Evolutionary conservation across 2,797 vertebrate genomes (phyloP), one percentile per base, ranked within the genome.

Genomic region (Zenarchopterus dispar): DNA sequence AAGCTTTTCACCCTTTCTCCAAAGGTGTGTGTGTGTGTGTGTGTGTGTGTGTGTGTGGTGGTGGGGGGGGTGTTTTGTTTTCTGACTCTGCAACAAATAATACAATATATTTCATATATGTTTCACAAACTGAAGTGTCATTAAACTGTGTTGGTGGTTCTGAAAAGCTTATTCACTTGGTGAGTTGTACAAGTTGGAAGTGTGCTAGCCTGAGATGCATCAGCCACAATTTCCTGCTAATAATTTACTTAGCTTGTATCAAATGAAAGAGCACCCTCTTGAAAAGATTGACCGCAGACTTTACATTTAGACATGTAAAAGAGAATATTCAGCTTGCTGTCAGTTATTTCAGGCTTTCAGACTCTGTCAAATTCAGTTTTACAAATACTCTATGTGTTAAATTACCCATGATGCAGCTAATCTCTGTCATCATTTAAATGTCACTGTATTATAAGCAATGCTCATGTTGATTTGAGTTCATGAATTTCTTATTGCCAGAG

Each of bases 401-500:
- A 68, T 88, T 85, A 84, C 71, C 75, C 78, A 72, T 69, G 69
- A 83, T 83, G 70, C 72, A 73, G 78, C 75, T 84, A 71, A 78
- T 80, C 64, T 56, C 58, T 75, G 67, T 82, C 75, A 86, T 87
- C 46, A 81, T 80, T 85, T 79, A 86, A 88, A 89, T 89, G 80
- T 87, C 80, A 84, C 75, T 81, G 71, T 87, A 89, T 89, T 84
- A 81, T 85, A 87, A 89, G 84, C 88, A 87, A 89, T 82, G 81
- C 75, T 90, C 86, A 89, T 77, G 78, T 74, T 85, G 88, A 86
- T 84, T 67, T 80, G 67, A 65, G 65, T 79, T 83, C 86, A 89
- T 90, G 88, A 91, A 91, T 92, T 90, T 88, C 80, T 73, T 65
- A 70, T 80, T 83, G 88, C 90, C 84, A 86, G 88, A 52, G 85